A percentile compares a stretch with the other conserved stretches of the same genome.
These are phyloP conservation scores for Leptinotarsa undecemlineata DNA, from an alignment of 1,140 invertebrate genomes.

Conservation along the genomic window DNA sequence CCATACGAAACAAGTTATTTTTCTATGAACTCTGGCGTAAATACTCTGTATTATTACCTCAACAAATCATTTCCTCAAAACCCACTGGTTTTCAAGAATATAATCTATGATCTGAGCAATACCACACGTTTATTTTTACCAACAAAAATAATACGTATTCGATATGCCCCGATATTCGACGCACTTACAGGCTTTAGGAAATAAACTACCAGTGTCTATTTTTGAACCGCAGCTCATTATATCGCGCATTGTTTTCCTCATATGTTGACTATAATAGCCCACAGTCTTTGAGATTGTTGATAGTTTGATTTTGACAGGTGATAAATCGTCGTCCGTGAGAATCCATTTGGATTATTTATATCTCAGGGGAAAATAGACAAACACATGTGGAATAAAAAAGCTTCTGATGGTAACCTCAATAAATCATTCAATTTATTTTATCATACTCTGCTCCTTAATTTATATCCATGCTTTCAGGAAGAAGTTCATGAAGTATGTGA, in stretches of 20 bases:
- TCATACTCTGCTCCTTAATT: no score
- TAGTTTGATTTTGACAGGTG: conserved; percentile 8
- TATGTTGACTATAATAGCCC: conserved; percentile 8
- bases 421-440: no score
- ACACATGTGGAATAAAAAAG: no score
- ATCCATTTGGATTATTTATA: conserved; percentile 7
- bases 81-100: no score
- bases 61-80: no score
- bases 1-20: no score
- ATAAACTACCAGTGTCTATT: neutral
- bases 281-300: conserved; percentile 2
- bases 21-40: no score
- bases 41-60: no score
- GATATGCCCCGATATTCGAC: neutral
- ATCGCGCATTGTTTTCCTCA: conserved; percentile 4
- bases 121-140: neutral
- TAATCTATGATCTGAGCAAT: no score
- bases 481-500: no score
- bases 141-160: neutral
- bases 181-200: neutral
- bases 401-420: no score
- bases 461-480: no score
- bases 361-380: neutral
- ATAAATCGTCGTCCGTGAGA: neutral
- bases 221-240: neutral